These are phyloP conservation scores for Kryphioiulus occultus DNA, from an alignment of 2,888 invertebrate species.

Conservation along the genomic window DNA sequence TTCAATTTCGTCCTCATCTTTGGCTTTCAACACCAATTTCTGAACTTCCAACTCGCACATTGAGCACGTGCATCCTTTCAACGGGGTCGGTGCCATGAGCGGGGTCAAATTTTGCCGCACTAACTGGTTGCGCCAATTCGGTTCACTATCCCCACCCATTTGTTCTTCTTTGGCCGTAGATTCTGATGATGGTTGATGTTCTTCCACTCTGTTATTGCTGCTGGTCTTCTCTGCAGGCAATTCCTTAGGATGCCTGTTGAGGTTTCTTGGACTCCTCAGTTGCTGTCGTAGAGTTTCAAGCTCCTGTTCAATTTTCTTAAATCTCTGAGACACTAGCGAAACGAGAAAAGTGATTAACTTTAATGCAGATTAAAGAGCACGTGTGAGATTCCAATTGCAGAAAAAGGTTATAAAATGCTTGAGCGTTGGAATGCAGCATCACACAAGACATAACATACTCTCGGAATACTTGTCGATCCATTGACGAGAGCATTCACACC, in stretches of 20 bases:
- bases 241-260: neutral
- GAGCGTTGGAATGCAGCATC: neutral
- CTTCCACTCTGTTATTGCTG: neutral
- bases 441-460: neutral
- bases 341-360: too few species aligned
- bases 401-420: too few species aligned
- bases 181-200: neutral
- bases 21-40: neutral
- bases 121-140: neutral
- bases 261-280: neutral
- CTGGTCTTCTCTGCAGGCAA: neutral
- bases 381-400: too few species aligned
- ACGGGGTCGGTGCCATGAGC: neutral
- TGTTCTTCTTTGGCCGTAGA: neutral
- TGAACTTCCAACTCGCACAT: neutral
- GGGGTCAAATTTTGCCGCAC: neutral
- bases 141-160: neutral
- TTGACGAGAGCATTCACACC: neutral
- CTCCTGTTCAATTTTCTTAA: neutral
- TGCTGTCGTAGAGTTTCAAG: neutral
- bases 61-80: conserved; percentile 38
- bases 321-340: neutral
- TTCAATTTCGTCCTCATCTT: neutral
- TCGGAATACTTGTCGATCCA: neutral
- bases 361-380: too few species aligned